Percentiles rank a stretch among this genome's conserved stretches.
Evolutionary conservation across 2,797 vertebrate genomes (phyloP).

Genomic region (Trichosurus vulpecula): DNA sequence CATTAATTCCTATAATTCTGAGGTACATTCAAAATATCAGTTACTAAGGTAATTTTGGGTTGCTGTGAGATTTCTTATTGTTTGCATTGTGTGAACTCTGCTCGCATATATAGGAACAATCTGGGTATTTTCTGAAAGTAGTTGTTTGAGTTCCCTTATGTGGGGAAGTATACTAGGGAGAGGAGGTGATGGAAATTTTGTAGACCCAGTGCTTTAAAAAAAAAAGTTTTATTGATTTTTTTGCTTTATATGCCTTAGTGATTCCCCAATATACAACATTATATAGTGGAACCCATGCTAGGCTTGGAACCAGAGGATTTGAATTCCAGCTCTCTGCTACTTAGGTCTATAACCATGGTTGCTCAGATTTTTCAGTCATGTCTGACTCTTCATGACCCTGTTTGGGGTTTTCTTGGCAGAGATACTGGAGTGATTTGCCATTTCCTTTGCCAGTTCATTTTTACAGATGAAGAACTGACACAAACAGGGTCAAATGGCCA

Average conservation of each 20-base stretch:
- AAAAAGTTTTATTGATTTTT: background rate
- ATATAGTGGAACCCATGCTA: background rate
- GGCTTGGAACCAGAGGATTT: background rate
- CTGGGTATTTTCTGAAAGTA: background rate
- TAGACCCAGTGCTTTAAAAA: background rate
- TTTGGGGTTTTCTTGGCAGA: background rate
- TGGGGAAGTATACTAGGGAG: background rate
- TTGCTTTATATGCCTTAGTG: background rate
- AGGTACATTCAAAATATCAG: slow-evolving; percentile 24
- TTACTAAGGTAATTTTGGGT: slow-evolving; percentile 13
- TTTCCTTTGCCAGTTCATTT: background rate
- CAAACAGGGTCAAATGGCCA: background rate
- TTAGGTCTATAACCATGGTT: background rate
- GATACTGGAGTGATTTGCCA: background rate
- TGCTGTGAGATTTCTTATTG: slow-evolving; percentile 11
- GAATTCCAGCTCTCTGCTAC: background rate
- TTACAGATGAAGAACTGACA: background rate
- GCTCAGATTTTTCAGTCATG: too few relatives aligned
- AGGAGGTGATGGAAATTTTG: background rate
- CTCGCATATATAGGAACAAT: background rate
- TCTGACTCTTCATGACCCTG: background rate
- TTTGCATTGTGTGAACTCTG: background rate
- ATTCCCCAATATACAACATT: background rate
- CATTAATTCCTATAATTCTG: slow-evolving; percentile 18
- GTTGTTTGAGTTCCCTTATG: too few relatives aligned